Conservation (phyloP, 1,140 invertebrate genomes). For the Holcopasites calliopsidis region DNA sequence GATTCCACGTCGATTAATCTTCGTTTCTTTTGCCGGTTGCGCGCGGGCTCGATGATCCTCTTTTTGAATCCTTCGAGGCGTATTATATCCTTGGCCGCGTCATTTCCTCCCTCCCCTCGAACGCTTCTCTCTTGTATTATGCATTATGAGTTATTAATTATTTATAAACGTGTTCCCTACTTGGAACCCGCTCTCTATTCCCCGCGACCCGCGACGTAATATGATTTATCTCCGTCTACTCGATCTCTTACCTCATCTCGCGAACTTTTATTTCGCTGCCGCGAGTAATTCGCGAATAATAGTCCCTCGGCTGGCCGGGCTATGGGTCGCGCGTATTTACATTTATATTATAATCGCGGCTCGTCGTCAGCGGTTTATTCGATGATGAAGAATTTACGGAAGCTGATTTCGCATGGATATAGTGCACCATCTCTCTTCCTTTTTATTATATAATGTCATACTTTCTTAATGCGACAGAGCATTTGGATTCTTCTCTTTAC, state of each 20-base stretch:
- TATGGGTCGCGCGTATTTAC: background rate
- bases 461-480: background rate
- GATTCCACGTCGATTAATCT: slow-evolving; percentile 63
- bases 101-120: slow-evolving; percentile 4
- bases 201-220: slow-evolving; percentile 3
- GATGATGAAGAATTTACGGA: background rate
- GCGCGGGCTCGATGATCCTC: slow-evolving; percentile 27
- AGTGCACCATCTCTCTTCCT: background rate
- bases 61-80: slow-evolving; percentile 38
- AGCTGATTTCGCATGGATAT: background rate
- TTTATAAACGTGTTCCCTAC: slow-evolving; percentile 45
- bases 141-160: slow-evolving; percentile 53
- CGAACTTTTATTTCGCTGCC: slow-evolving; percentile 11
- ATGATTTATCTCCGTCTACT: slow-evolving; percentile 15
- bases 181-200: background rate
- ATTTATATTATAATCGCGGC: slow-evolving; percentile 24
- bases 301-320: too few relatives aligned
- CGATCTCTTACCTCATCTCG: background rate
- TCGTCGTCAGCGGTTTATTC: background rate
- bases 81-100: slow-evolving; percentile 36
- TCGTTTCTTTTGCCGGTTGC: slow-evolving; percentile 44
- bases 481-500: background rate
- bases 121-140: slow-evolving; percentile 36
- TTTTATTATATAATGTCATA: background rate
- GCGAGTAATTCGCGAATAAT: slow-evolving; percentile 19